Evolutionary conservation across 2,888 invertebrate genomes (phyloP).

Genomic region (Priapulus caudatus): DNA sequence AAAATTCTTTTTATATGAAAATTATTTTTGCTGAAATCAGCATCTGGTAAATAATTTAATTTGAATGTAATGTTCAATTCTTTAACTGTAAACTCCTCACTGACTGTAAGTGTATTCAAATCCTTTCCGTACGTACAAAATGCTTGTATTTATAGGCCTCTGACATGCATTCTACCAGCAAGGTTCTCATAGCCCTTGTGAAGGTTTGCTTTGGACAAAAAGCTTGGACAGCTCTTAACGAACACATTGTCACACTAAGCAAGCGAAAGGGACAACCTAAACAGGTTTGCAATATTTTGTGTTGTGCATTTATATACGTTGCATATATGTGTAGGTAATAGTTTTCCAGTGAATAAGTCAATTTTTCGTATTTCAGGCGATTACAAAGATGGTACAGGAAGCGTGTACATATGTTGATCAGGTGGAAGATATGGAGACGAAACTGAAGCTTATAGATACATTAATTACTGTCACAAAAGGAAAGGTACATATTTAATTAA

Average conservation of each 20-base stretch:
- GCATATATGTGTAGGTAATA: constrained; percentile 5
- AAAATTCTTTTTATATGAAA: too few species aligned
- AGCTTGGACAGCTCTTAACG: constrained; percentile 85
- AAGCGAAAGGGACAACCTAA: constrained; percentile 92
- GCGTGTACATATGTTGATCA: constrained; percentile 84
- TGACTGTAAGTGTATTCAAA: too few species aligned
- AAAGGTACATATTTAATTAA: constrained; percentile 48
- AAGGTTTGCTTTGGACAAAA: constrained; percentile 73
- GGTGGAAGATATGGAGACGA: constrained; percentile 75
- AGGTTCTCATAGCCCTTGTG: constrained; percentile 81
- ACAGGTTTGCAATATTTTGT: constrained; percentile 21
- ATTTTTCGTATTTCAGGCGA: constrained; percentile 51
- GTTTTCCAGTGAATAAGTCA: too few species aligned
- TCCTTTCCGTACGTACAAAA: too few species aligned
- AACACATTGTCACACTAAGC: constrained; percentile 75
- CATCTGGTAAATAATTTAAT: too few species aligned
- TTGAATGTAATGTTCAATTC: too few species aligned
- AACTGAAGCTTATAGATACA: constrained; percentile 89
- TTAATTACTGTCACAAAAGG: constrained; percentile 89
- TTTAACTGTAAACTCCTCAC: too few species aligned
- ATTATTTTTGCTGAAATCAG: too few species aligned
- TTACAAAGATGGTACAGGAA: constrained; percentile 79
- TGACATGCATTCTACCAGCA: constrained; percentile 86
- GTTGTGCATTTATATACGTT: too few species aligned
- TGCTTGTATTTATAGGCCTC: constrained; percentile 66